Evolutionary conservation across 1,140 invertebrate species (phyloP).

Genomic region (Phthorimaea operculella): DNA sequence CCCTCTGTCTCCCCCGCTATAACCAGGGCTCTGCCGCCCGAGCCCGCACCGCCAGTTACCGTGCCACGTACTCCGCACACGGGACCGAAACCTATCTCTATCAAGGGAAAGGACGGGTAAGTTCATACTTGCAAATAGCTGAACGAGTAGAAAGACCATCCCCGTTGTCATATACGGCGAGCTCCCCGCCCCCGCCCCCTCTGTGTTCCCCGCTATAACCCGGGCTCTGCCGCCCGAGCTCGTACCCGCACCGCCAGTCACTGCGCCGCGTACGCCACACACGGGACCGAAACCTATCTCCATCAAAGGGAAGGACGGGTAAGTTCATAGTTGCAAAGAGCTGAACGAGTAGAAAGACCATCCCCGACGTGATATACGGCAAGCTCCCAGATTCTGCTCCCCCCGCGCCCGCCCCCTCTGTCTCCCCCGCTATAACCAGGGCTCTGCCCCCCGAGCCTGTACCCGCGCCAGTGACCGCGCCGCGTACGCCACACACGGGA

Average conservation of each 20-base stretch:
- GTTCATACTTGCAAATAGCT: too few species aligned
- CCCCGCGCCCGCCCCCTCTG: slow-evolving; percentile 8
- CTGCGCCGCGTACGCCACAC: too few species aligned
- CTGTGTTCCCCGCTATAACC: slow-evolving; percentile 1
- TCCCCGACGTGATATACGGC: slow-evolving; percentile 70
- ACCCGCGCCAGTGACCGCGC: too few species aligned
- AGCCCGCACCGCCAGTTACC: neutral
- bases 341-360: slow-evolving; percentile 48
- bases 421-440: slow-evolving; percentile 1
- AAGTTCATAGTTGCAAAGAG: too few species aligned
- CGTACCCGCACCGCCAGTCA: too few species aligned
- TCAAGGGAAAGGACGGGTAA: slow-evolving; percentile 27
- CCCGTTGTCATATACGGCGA: slow-evolving; percentile 70
- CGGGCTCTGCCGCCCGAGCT: slow-evolving; percentile 3
- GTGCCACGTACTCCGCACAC: too few species aligned
- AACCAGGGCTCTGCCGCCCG: slow-evolving; percentile 4
- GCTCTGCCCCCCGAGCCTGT: neutral
- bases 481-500: neutral
- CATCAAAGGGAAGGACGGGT: slow-evolving; percentile 27
- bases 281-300: slow-evolving; percentile 17
- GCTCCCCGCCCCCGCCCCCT: slow-evolving; percentile 14
- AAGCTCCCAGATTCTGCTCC: slow-evolving; percentile 19
- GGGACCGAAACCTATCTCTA: slow-evolving; percentile 18
- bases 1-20: slow-evolving; percentile 4
- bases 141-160: slow-evolving; percentile 49